phyloP scores from a whole-genome alignment of 2,888 invertebrate genomes.

The Melitaea athalia region DNA sequence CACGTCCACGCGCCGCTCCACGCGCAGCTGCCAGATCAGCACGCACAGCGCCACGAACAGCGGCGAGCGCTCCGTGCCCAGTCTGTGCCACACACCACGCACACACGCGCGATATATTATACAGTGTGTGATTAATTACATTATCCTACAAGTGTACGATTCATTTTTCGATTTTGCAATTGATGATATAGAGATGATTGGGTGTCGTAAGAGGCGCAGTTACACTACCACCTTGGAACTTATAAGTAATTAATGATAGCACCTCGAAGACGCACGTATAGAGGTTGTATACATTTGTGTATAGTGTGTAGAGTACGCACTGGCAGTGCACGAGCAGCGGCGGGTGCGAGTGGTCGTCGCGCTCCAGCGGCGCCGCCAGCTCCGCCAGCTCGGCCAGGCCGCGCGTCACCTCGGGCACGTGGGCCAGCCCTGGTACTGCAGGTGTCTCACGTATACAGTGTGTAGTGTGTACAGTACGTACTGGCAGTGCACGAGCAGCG shows the following conservation, averaged over 20 bases:
- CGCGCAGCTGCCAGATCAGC: constrained; percentile 91
- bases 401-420: constrained; percentile 94
- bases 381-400: constrained; percentile 93
- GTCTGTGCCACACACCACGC: constrained; percentile 67
- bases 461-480: constrained; percentile 30
- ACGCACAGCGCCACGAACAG: constrained; percentile 94
- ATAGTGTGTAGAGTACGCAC: constrained; percentile 36
- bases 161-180: no score
- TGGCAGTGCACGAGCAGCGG: constrained; percentile 92
- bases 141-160: not conserved
- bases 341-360: constrained; percentile 73
- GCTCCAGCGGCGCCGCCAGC: constrained; percentile 76
- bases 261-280: no score
- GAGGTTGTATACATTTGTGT: no score
- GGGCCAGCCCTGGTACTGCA: constrained; percentile 96
- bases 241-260: no score
- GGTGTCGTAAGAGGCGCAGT: no score
- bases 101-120: not conserved
- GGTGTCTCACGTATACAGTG: constrained; percentile 85
- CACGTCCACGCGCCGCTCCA: constrained; percentile 93
- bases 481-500: constrained; percentile 91
- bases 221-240: no score
- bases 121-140: not conserved
- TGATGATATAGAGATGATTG: no score
- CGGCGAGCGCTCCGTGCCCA: constrained; percentile 93